These are phyloP conservation scores for Escarpia spicata DNA, from an alignment of 2,888 invertebrate genomes.

Conservation along the genomic window DNA sequence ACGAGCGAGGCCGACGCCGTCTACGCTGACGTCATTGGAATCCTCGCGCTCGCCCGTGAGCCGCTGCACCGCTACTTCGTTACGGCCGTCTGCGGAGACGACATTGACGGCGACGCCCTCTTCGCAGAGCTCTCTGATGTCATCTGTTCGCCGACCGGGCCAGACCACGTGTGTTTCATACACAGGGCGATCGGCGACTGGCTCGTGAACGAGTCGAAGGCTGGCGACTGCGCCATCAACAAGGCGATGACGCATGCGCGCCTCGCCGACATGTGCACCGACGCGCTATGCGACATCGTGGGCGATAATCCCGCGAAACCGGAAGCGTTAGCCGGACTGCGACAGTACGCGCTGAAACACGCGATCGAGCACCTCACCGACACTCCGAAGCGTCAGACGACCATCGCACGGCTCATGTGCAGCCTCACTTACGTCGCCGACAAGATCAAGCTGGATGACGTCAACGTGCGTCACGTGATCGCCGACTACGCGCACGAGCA, in stretches of 20 bases:
- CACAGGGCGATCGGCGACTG: constrained; percentile 37
- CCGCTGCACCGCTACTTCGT: constrained; percentile 27
- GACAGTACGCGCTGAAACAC: constrained; percentile 39
- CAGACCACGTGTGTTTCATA: constrained; percentile 27
- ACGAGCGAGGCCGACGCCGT: constrained; percentile 22
- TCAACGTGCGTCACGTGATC: constrained; percentile 33
- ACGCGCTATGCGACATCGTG: constrained; percentile 36
- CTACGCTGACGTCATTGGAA: constrained; percentile 32
- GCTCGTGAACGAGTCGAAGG: constrained; percentile 35
- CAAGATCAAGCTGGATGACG: constrained; percentile 33
- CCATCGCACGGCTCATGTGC: constrained; percentile 37
- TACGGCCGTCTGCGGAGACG: neutral
- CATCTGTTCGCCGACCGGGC: constrained; percentile 24
- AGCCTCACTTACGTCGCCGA: constrained; percentile 35
- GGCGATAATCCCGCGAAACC: constrained; percentile 14
- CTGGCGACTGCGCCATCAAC: constrained; percentile 32
- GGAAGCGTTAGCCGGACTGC: neutral
- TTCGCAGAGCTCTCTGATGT: constrained; percentile 31
- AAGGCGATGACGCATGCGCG: constrained; percentile 1
- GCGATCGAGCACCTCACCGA: constrained; percentile 38
- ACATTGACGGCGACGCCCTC: constrained; percentile 25
- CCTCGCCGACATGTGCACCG: constrained; percentile 29
- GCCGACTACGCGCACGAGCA: constrained; percentile 41
- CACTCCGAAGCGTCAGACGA: constrained; percentile 39
- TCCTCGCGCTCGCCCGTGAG: constrained; percentile 29